Conservation (phyloP, 2,113 vertebrate genomes). For the Colius striatus region DNA sequence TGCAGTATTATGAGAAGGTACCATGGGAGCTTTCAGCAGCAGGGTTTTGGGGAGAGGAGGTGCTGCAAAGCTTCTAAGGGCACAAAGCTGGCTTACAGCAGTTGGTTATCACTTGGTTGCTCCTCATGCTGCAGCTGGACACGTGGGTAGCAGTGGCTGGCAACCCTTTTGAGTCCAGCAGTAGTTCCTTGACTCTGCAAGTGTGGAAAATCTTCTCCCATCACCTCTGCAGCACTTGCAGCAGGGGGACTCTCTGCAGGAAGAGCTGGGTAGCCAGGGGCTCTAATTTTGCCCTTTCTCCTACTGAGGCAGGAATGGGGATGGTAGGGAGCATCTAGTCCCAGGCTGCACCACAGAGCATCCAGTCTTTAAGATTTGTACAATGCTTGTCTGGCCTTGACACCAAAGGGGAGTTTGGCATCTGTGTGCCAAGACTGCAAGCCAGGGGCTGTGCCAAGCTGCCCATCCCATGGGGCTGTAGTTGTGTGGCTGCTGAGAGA, state of each 20-base stretch:
- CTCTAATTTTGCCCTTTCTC: neutral
- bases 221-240: neutral
- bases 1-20: constrained; percentile 96
- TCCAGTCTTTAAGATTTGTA: neutral
- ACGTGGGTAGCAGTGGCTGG: neutral
- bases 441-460: neutral
- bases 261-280: neutral
- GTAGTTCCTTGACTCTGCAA: neutral
- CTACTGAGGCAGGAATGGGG: neutral
- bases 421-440: neutral
- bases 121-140: neutral
- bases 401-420: neutral
- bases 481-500: neutral
- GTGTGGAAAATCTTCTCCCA: neutral
- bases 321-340: neutral
- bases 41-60: neutral
- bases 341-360: neutral
- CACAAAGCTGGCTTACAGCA: accelerated
- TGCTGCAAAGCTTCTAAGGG: neutral
- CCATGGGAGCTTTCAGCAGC: neutral
- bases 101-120: neutral
- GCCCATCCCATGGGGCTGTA: neutral
- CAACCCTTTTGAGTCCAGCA: accelerated
- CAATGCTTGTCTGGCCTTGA: neutral
- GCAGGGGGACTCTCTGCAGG: neutral